These are phyloP conservation scores for Basileuterus tristriatus DNA, from an alignment of 2,797 vertebrate species.

Conservation along the genomic window DNA sequence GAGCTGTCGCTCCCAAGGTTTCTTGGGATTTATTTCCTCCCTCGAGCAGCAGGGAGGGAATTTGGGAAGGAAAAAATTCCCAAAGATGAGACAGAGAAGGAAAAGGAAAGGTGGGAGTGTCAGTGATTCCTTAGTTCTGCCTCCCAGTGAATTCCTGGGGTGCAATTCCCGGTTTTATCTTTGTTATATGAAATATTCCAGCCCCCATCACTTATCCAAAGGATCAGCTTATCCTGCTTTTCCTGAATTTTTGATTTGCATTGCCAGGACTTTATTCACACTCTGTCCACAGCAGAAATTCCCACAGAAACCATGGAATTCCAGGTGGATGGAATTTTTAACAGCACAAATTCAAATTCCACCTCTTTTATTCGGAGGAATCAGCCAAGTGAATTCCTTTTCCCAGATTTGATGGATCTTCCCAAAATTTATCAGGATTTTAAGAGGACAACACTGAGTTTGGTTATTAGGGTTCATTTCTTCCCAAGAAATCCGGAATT, in stretches of 20 bases:
- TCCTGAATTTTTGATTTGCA: accelerated
- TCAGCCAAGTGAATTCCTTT: accelerated
- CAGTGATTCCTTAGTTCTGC: not conserved
- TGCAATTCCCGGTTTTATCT: accelerated
- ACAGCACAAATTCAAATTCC: accelerated
- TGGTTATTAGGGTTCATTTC: accelerated
- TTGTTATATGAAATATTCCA: not conserved
- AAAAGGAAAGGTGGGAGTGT: accelerated
- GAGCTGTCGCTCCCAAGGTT: not conserved
- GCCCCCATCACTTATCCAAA: accelerated
- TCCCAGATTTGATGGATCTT: too few relatives aligned
- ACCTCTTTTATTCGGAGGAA: accelerated
- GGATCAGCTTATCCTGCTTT: accelerated
- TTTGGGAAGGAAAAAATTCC: not conserved
- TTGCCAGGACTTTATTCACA: not conserved
- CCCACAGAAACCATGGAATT: accelerated
- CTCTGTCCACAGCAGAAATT: accelerated
- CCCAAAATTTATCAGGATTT: not conserved
- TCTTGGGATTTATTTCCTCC: not conserved
- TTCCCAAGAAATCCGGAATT: accelerated
- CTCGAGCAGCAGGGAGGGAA: not conserved
- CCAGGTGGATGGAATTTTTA: not conserved
- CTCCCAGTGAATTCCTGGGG: not conserved
- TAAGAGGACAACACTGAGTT: accelerated
- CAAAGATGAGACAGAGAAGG: too few relatives aligned